Percentiles rank a stretch among this genome's conserved stretches.
These are phyloP conservation scores for Nesometra sesokonis DNA, from an alignment of 35 echinoderm and acorn worm genomes.

Conservation along the genomic window DNA sequence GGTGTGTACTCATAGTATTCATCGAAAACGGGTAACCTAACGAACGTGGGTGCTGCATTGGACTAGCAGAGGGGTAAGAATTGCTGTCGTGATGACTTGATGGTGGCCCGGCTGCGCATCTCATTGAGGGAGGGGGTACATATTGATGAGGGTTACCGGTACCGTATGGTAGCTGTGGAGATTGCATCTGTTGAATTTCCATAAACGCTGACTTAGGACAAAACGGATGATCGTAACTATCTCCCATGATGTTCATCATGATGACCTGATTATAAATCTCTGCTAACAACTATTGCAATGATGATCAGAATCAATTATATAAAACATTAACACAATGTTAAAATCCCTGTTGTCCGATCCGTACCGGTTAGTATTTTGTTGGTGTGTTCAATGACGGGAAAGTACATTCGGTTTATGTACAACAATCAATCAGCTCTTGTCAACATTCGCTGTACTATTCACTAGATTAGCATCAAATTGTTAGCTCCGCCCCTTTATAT, in stretches of 20 bases:
- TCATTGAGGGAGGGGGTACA: neutral
- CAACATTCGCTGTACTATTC: neutral
- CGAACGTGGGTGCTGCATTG: neutral
- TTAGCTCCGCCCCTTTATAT: neutral
- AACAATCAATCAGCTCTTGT: neutral
- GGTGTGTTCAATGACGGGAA: neutral
- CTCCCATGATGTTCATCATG: neutral
- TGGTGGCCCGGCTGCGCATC: neutral
- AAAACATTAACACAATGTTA: neutral
- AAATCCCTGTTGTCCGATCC: neutral
- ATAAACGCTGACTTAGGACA: neutral
- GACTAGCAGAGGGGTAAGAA: neutral
- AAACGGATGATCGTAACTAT: neutral
- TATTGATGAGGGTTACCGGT: neutral
- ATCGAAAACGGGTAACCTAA: slow-evolving; percentile 6
- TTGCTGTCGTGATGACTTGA: neutral
- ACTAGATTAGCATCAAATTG: neutral
- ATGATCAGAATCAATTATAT: neutral
- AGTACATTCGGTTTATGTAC: neutral
- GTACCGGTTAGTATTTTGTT: neutral
- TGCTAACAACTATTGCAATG: neutral
- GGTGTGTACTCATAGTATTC: neutral
- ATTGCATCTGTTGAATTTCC: slow-evolving; percentile 19
- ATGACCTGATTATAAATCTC: neutral
- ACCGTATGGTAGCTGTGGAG: neutral